Conservation (phyloP, 35 echinoderm and acorn worm species). For the Hemicentrotus pulcherrimus region DNA sequence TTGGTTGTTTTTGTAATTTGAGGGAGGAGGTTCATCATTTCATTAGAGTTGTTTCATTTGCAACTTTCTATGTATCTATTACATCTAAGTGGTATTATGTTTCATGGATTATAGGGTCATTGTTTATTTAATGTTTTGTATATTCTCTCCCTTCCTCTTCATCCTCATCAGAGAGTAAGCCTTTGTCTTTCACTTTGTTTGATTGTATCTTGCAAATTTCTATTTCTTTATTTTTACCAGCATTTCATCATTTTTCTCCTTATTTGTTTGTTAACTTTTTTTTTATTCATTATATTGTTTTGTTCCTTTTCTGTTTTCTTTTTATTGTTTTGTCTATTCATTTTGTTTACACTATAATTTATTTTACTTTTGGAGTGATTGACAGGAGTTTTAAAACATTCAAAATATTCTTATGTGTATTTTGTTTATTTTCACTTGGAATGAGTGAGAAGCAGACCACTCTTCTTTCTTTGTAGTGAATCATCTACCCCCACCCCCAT, state of each 20-base stretch:
- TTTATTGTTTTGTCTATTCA: background rate
- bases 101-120: background rate
- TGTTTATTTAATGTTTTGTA: background rate
- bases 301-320: background rate
- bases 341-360: background rate
- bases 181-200: background rate
- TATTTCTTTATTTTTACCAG: background rate
- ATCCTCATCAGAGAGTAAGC: background rate
- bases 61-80: too few relatives aligned
- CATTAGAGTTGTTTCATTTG: too few relatives aligned
- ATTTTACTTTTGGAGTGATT: background rate
- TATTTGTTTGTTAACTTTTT: background rate
- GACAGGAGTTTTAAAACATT: too few relatives aligned
- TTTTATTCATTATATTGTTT: background rate
- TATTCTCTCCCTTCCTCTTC: background rate
- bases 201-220: background rate
- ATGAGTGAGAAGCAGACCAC: too few relatives aligned
- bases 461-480: too few relatives aligned
- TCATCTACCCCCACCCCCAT: too few relatives aligned
- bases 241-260: background rate
- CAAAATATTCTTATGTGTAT: too few relatives aligned
- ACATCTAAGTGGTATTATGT: background rate
- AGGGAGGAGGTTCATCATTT: too few relatives aligned
- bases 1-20: too few relatives aligned
- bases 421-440: too few relatives aligned